Evolutionary conservation across 2,888 invertebrate genomes (phyloP).

Genomic region (Amblyjoppa proteus): DNA sequence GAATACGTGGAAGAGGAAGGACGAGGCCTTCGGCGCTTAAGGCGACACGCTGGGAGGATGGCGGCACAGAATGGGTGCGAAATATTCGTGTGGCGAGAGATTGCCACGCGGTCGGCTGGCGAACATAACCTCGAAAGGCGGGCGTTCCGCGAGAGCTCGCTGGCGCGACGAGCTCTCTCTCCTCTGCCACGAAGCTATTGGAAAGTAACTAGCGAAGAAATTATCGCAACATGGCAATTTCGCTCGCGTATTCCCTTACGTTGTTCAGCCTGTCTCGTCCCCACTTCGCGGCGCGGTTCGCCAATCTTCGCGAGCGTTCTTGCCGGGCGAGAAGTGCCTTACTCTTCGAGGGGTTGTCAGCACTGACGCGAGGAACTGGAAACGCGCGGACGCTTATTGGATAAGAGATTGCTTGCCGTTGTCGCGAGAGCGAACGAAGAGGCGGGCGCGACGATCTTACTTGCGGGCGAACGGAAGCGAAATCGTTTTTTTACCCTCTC

Average conservation of each 20-base stretch:
- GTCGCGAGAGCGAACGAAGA: not conserved
- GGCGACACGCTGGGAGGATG: conserved; percentile 13
- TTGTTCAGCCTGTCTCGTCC: not conserved
- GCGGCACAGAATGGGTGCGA: conserved; percentile 31
- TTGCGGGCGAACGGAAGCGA: not conserved
- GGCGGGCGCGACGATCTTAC: not conserved
- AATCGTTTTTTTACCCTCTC: not conserved
- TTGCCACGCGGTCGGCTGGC: conserved; percentile 61
- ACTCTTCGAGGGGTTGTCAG: conserved; percentile 10
- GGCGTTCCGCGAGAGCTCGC: not conserved
- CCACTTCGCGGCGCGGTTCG: not conserved
- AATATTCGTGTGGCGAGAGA: conserved; percentile 45
- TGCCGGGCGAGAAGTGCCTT: not conserved
- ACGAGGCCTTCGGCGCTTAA: not conserved
- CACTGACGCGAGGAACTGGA: conserved; percentile 18
- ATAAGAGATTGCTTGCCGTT: conserved; percentile 8
- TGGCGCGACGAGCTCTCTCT: not conserved
- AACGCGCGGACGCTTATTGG: conserved; percentile 12
- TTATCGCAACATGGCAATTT: not conserved
- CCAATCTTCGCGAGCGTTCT: not conserved
- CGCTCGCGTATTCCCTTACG: not conserved
- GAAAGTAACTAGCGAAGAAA: conserved; percentile 6
- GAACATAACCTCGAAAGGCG: conserved; percentile 62
- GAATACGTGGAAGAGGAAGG: conserved; percentile 1
- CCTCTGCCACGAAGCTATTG: not conserved